Evolutionary conservation across 2,888 invertebrate genomes (phyloP).

Genomic region (Caenorhabditis plicata): DNA sequence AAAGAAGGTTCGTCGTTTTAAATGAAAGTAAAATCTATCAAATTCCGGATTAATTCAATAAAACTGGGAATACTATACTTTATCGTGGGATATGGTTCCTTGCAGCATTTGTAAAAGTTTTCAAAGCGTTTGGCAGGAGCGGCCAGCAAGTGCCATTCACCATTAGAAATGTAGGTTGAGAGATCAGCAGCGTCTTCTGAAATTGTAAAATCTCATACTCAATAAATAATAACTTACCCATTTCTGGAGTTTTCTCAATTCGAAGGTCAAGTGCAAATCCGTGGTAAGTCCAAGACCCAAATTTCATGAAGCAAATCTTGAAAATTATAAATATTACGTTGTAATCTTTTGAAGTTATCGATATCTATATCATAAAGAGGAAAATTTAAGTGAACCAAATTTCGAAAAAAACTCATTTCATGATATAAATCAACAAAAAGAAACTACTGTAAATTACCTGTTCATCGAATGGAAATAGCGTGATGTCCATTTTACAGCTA

Average conservation of each 20-base stretch:
- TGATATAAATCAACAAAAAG: no score
- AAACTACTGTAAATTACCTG: no score
- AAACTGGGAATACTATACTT: constrained; percentile 14
- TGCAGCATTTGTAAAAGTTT: constrained; percentile 79
- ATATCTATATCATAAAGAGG: no score
- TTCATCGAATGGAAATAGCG: constrained; percentile 52
- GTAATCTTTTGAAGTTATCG: background rate
- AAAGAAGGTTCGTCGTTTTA: constrained; percentile 45
- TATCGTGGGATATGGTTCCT: constrained; percentile 72
- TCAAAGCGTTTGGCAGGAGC: constrained; percentile 66
- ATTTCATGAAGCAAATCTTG: constrained; percentile 69
- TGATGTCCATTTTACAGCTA: constrained; percentile 53
- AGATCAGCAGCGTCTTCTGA: constrained; percentile 32
- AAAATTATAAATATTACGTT: background rate
- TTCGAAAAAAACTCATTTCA: no score
- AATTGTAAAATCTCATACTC: no score
- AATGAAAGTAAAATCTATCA: constrained; percentile 36
- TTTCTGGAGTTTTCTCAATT: constrained; percentile 34
- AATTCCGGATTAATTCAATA: background rate
- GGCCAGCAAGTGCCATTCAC: constrained; percentile 51
- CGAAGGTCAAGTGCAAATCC: constrained; percentile 81
- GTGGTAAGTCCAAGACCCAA: constrained; percentile 98
- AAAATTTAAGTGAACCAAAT: no score
- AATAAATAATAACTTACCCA: constrained; percentile 9
- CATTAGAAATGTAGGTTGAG: constrained; percentile 52